Base-by-base conservation (phyloP, 2,888 invertebrate genomes). In the Abscondita cerata region DNA sequence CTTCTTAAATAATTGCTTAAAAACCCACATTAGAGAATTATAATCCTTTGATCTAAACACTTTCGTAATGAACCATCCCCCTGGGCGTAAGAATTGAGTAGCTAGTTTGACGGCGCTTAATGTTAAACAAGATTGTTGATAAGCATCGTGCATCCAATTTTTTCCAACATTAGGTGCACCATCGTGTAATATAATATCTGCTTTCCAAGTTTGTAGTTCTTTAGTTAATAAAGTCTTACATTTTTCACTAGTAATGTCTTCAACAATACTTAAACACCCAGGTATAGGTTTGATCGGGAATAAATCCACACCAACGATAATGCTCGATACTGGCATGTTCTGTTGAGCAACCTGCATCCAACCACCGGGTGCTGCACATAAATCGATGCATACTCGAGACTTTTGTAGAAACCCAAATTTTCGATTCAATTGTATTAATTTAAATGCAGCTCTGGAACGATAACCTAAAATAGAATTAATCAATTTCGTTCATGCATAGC, bases 331-430 rank as follows among this genome's bases (percentile, higher is more conserved):
- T 0, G 99, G 98, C 95, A 98, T 98, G 78, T 96, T 95, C 79
- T 99, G 93, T 73, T 92, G 91, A 48, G 98, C 98, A 54, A 99
- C 98, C 82, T 95, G 99, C 91, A 98, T 94, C 98, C 99, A 98
- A 71, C 98, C 98, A 76, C 98, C 98, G 0, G 99, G 99, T 1
- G 99, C 99, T 11, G 99, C 99, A 82, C 99, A 99, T 65, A 99
- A 83, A 86, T 99, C 99, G 74, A 99, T 88, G 71, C 96, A 93
- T 85, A 99, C 97, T 84, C 95, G 87, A 0, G 98, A 94, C 76
- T 91, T 92, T 85, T 98, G 95, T 4, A 99, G 83, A 81, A 99
- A 99, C 54, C 95, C 95, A 82, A 95, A 99, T 79, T 97, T 97
- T 66, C 98, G 86, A 82, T 99, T 99, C 52, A 99, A 81, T 78